Evolutionary conservation across 1,140 invertebrate genomes (phyloP).

Genomic region (Ceratina australensis): DNA sequence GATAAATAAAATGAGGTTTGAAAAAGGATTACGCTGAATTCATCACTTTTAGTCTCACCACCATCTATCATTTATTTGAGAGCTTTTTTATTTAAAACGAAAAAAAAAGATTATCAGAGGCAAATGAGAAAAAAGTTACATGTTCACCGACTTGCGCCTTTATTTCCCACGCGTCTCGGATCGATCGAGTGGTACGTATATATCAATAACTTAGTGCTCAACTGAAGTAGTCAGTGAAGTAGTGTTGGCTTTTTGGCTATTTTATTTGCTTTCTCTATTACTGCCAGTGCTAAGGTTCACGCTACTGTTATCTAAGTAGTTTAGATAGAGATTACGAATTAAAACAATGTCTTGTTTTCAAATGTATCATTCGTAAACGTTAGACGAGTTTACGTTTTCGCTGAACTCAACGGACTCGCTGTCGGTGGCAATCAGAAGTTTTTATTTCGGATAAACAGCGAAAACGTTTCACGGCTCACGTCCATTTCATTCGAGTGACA

Average conservation of each 20-base stretch:
- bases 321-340: neutral
- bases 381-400: slow-evolving; percentile 7
- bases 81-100: slow-evolving; percentile 23
- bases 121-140: slow-evolving; percentile 68
- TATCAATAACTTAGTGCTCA: slow-evolving; percentile 63
- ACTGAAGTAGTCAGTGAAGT: slow-evolving; percentile 64
- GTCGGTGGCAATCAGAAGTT: neutral
- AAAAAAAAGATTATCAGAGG: slow-evolving; percentile 32
- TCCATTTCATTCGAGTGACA: neutral
- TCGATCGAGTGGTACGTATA: slow-evolving; percentile 80
- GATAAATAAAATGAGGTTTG: slow-evolving; percentile 72
- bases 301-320: slow-evolving; percentile 22
- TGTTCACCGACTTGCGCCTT: slow-evolving; percentile 79
- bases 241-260: slow-evolving; percentile 70
- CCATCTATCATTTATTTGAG: slow-evolving; percentile 50
- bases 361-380: neutral
- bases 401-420: neutral
- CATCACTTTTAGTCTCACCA: slow-evolving; percentile 56
- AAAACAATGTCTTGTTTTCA: neutral
- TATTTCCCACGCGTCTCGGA: slow-evolving; percentile 80
- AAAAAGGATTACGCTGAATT: slow-evolving; percentile 66
- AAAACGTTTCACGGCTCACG: slow-evolving; percentile 12
- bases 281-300: slow-evolving; percentile 23
- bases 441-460: neutral
- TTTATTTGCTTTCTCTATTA: slow-evolving; percentile 50